Evolutionary conservation across 2,113 vertebrate genomes (phyloP), one percentile per base, ranked within the genome.

Genomic region (Synodontis membranacea): DNA sequence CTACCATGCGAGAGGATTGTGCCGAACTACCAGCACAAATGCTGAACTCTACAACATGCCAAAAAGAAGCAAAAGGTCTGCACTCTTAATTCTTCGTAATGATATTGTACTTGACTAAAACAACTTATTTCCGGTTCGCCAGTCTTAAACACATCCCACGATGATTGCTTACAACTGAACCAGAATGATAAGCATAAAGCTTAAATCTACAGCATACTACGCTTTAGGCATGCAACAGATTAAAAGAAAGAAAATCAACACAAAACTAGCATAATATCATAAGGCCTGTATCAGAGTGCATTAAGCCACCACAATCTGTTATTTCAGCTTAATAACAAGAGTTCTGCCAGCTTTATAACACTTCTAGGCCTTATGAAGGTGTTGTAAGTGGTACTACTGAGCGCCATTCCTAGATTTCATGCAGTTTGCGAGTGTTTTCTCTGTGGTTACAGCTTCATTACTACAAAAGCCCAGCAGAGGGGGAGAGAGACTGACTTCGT

Each of bases 401-500:
- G 87, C 86, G 64, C 56, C 80, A 68, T 84, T 87, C 83, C 74
- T 84, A 85, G 82, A 37, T 86, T 86, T 89, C 95, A 94, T 94
- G 93, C 94, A 88, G 76, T 25, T 66, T 31, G 34, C 66, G 74
- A 68, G 80, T 83, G 46, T 88, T 86, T 34, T 85, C 80, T 86
- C 28, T 64, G 87, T 89, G 84, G 58, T 64, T 19, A 39, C 81
- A 83, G 68, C 42, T 80, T 34, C 46, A 86, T 74, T 62, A 88
- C 89, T 76, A 88, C 91, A 89, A 92, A 31, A n/a, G 92, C 89
- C 93, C 93, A 94, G 94, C 93, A 94, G 91, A 92, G 89, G 93
- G 93, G 88, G 93, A 93, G 92, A 92, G 90, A 88, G 90, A 84
- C 80, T 80, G 66, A 48, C 78, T 44, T 44, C 42, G 25, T 66